Percentiles rank a stretch among this genome's conserved stretches.
Evolutionary conservation across 2,113 vertebrate species (phyloP).

Genomic region (Puffinus mauretanicus): DNA sequence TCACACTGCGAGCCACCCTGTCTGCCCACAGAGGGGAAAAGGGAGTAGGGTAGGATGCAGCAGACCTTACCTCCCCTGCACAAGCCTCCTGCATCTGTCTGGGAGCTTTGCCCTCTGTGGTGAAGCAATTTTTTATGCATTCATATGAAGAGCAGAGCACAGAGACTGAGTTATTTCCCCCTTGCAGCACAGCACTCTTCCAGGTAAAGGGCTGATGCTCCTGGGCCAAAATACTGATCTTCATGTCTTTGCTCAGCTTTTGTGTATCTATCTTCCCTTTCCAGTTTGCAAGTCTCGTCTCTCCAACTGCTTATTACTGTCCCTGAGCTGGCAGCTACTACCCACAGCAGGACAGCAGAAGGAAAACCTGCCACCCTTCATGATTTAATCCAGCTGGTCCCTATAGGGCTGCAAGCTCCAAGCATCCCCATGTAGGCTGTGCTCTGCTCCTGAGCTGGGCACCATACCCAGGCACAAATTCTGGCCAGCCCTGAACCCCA

Average conservation of each 20-base stretch:
- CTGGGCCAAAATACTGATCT: not conserved
- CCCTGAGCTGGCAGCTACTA: not conserved
- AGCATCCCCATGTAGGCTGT: not conserved
- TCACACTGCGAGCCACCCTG: slow-evolving; percentile 45
- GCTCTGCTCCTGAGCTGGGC: not conserved
- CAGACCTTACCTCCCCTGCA: slow-evolving; percentile 40
- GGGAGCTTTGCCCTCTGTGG: not conserved
- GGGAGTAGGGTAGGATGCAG: slow-evolving; percentile 23
- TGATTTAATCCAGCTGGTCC: not conserved
- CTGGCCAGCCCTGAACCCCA: not conserved
- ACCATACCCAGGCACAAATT: not conserved
- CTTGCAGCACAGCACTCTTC: not conserved
- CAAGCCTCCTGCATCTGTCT: not conserved
- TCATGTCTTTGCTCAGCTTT: not conserved
- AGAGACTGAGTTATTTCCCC: not conserved
- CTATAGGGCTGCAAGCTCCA: not conserved
- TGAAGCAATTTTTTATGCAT: not conserved
- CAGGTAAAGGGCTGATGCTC: not conserved
- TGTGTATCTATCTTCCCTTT: not conserved
- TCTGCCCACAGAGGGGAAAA: slow-evolving; percentile 57
- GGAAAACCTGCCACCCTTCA: not conserved
- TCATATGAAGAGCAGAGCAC: not conserved
- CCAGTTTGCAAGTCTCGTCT: not conserved
- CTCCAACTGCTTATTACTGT: not conserved
- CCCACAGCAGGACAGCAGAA: not conserved